Evolutionary conservation across 1,140 invertebrate genomes (phyloP).

Genomic region (Anagrus nilaparvatae): DNA sequence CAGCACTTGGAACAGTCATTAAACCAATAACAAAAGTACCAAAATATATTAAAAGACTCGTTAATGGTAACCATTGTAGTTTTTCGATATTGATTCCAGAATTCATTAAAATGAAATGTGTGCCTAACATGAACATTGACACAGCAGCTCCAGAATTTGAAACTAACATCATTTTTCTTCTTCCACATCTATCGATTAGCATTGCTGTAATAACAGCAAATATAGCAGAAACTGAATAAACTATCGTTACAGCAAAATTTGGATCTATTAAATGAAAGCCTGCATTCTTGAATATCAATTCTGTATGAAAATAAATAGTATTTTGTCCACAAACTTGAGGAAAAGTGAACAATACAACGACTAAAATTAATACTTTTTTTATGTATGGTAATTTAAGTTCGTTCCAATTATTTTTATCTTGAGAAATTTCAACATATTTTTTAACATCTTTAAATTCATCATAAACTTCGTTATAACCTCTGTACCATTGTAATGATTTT

Average conservation of each 20-base stretch:
- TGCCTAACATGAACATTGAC: slow-evolving; percentile 44
- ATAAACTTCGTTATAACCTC: slow-evolving; percentile 1
- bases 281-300: slow-evolving; percentile 57
- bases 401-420: background rate
- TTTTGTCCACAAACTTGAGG: slow-evolving; percentile 67
- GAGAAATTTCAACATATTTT: background rate
- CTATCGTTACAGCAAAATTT: slow-evolving; percentile 48
- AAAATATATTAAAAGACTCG: slow-evolving; percentile 12
- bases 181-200: slow-evolving; percentile 61
- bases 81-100: slow-evolving; percentile 31
- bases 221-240: slow-evolving; percentile 54
- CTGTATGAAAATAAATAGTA: slow-evolving; percentile 60
- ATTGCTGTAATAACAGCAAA: too few relatives aligned
- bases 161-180: slow-evolving; percentile 53
- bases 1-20: slow-evolving; percentile 57
- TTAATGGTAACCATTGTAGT: slow-evolving; percentile 18
- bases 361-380: slow-evolving; percentile 51
- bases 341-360: slow-evolving; percentile 55
- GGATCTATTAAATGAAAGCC: slow-evolving; percentile 38
- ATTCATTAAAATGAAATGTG: slow-evolving; percentile 50
- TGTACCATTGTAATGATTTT: slow-evolving; percentile 27
- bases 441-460: slow-evolving; percentile 1
- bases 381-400: too few relatives aligned
- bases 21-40: slow-evolving; percentile 44
- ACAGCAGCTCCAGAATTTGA: slow-evolving; percentile 46